These are phyloP conservation scores for Forbesichthys papilliferus DNA, from an alignment of 2,113 vertebrate genomes.

Conservation along the genomic window DNA sequence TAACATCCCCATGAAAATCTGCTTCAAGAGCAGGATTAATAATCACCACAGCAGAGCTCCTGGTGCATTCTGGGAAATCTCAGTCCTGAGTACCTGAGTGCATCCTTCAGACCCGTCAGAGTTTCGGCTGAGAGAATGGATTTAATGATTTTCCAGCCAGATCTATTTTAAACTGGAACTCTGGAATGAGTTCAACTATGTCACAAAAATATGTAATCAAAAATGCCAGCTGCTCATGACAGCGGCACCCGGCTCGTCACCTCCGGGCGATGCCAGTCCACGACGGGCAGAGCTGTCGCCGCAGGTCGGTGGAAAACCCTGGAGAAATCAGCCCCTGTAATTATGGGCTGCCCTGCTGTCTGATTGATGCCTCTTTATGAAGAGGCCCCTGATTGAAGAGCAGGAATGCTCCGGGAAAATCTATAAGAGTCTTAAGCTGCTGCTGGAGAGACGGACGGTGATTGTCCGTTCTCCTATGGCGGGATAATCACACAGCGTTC, in stretches of 20 bases:
- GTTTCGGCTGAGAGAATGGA: background rate
- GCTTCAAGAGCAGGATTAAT: too few relatives aligned
- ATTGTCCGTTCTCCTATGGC: slow-evolving; percentile 41
- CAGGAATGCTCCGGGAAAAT: slow-evolving; percentile 58
- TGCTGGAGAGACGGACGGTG: slow-evolving; percentile 29
- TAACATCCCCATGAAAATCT: too few relatives aligned
- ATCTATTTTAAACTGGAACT: background rate
- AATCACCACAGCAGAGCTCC: too few relatives aligned
- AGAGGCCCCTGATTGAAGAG: slow-evolving; percentile 71
- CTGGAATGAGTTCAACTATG: slow-evolving; percentile 1
- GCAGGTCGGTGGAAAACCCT: slow-evolving; percentile 56
- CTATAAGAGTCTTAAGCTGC: slow-evolving; percentile 61
- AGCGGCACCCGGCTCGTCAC: background rate
- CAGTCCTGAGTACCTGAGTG: too few relatives aligned
- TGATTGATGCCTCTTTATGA: slow-evolving; percentile 71
- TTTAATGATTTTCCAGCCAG: background rate
- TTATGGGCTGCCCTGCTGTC: slow-evolving; percentile 48
- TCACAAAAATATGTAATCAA: slow-evolving; percentile 1
- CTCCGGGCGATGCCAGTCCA: background rate
- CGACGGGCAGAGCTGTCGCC: background rate
- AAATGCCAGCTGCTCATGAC: background rate
- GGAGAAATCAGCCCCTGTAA: slow-evolving; percentile 59
- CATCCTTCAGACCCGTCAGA: too few relatives aligned
- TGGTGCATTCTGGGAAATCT: too few relatives aligned
- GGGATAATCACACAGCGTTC: slow-evolving; percentile 53